A percentile compares a stretch with the other conserved stretches of the same genome.
phyloP scores from a whole-genome alignment of 2,888 invertebrate species.

The Zygothrica quintamaculata region DNA sequence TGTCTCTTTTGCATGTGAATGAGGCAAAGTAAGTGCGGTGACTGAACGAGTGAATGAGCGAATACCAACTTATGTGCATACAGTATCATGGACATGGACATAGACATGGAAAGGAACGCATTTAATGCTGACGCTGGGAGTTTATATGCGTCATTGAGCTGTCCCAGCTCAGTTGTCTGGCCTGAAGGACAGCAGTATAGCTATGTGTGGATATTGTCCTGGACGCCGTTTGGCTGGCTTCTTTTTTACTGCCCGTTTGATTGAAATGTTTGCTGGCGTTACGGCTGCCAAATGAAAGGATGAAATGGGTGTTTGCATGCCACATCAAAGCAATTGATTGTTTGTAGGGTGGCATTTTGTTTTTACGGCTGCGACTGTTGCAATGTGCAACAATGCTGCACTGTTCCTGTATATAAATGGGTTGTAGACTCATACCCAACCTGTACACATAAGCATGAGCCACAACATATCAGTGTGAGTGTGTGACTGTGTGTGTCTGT shows the following conservation, averaged over 20 bases:
- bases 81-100: constrained; percentile 46
- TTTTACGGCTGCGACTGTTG: constrained; percentile 60
- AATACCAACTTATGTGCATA: constrained; percentile 65
- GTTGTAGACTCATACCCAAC: background rate
- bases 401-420: too few relatives aligned
- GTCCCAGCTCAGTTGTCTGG: constrained; percentile 17
- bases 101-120: constrained; percentile 69
- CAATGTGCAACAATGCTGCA: constrained; percentile 72
- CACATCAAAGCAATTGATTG: constrained; percentile 76
- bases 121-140: constrained; percentile 73
- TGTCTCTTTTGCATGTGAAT: constrained; percentile 60
- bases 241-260: constrained; percentile 63
- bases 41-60: constrained; percentile 60
- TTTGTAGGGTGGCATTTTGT: constrained; percentile 57
- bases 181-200: constrained; percentile 3
- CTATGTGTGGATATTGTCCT: constrained; percentile 28
- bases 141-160: constrained; percentile 74
- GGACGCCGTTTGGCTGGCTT: constrained; percentile 44
- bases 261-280: constrained; percentile 76
- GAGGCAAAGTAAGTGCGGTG: constrained; percentile 27
- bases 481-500: too few relatives aligned
- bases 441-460: too few relatives aligned
- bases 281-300: constrained; percentile 36
- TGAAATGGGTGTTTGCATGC: constrained; percentile 28
- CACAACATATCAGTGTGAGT: too few relatives aligned